Percentiles rank a stretch among this genome's conserved stretches.
Conservation (phyloP, 1,140 invertebrate genomes). For the Apis cerana region DNA sequence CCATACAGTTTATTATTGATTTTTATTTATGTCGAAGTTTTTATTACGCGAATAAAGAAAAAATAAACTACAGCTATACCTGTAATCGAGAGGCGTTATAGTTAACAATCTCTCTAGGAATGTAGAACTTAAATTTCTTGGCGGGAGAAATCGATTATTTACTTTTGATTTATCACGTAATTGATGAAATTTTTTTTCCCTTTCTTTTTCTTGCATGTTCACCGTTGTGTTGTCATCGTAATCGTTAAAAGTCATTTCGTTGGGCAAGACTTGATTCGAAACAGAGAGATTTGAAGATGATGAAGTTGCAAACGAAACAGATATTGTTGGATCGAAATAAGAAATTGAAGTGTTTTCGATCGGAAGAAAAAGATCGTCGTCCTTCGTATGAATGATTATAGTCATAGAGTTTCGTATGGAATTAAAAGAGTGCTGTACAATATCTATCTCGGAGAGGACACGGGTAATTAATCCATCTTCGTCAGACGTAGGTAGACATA, state of each 20-base stretch:
- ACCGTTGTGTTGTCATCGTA: not conserved
- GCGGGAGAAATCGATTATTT: conserved; percentile 55
- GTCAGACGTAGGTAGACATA: conserved; percentile 75
- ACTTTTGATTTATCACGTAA: not conserved
- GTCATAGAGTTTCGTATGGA: conserved; percentile 70
- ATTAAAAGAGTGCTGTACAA: conserved; percentile 65
- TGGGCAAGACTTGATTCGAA: conserved; percentile 37
- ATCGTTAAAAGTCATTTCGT: not conserved
- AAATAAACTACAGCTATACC: conserved; percentile 58
- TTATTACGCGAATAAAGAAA: no score
- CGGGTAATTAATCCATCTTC: conserved; percentile 73
- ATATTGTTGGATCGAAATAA: conserved; percentile 34
- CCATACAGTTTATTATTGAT: not conserved
- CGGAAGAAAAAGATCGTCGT: conserved; percentile 73
- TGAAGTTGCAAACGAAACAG: conserved; percentile 44
- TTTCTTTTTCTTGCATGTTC: not conserved
- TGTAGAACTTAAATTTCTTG: conserved; percentile 67
- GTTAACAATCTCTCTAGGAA: conserved; percentile 73
- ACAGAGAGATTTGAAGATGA: conserved; percentile 72
- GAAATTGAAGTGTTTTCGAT: conserved; percentile 54
- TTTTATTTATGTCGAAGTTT: no score
- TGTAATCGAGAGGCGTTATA: conserved; percentile 76
- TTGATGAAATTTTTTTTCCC: not conserved
- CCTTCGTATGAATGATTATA: conserved; percentile 73
- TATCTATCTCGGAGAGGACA: conserved; percentile 74